Evolutionary conservation across 2,888 invertebrate genomes (phyloP).

Genomic region (Dryobota labecula): DNA sequence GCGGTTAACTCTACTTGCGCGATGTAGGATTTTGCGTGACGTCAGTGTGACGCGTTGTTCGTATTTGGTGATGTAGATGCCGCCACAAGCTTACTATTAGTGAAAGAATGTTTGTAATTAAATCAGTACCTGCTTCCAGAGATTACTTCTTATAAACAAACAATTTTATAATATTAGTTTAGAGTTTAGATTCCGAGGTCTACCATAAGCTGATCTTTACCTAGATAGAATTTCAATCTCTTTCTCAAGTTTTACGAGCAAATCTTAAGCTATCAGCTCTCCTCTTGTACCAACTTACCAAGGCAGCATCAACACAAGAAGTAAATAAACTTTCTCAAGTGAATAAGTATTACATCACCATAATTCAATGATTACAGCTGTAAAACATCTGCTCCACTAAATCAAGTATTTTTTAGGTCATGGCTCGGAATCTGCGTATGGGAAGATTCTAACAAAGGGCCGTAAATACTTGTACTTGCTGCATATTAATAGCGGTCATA

Average conservation of each 20-base stretch:
- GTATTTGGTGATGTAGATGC: no score
- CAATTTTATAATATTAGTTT: not conserved
- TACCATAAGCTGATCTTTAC: not conserved
- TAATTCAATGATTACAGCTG: constrained; percentile 42
- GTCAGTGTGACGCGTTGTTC: no score
- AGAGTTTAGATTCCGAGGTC: not conserved
- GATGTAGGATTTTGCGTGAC: no score
- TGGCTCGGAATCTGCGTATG: constrained; percentile 55
- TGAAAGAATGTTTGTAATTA: not conserved
- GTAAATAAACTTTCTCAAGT: constrained; percentile 57
- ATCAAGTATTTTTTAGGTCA: constrained; percentile 66
- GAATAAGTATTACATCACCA: constrained; percentile 60
- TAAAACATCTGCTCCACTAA: constrained; percentile 61
- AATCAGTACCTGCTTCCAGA: not conserved
- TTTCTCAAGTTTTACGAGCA: not conserved
- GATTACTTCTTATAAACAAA: not conserved
- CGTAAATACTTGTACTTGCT: constrained; percentile 43
- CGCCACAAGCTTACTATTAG: not conserved
- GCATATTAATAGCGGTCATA: constrained; percentile 35
- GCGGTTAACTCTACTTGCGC: no score
- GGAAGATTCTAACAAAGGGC: constrained; percentile 64
- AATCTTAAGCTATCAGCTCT: not conserved
- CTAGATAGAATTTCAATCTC: not conserved
- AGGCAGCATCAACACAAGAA: constrained; percentile 39
- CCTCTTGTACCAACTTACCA: constrained; percentile 34